Conservation (phyloP, 2,888 invertebrate species). For the Onthophagus sagittarius region DNA sequence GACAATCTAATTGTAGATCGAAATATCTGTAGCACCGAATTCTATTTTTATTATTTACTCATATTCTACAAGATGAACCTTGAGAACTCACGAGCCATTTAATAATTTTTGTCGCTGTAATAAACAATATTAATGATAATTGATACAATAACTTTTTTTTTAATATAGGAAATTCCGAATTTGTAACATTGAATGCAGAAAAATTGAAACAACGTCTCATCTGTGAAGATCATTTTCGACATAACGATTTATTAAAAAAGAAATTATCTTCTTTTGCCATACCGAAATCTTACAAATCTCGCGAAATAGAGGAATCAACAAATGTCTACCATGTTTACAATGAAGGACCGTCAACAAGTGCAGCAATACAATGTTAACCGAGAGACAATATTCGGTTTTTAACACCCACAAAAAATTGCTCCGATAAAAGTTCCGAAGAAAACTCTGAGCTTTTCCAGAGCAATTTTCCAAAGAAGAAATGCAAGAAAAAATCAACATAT, state of each 20-base stretch:
- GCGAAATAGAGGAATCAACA: not conserved
- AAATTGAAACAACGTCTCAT: not conserved
- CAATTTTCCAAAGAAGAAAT: no score
- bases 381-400: not conserved
- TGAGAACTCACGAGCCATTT: no score
- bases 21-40: no score
- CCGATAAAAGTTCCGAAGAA: not conserved
- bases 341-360: not conserved
- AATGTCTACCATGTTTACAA: no score
- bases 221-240: conserved; percentile 1
- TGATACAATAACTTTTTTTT: no score
- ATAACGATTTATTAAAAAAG: not conserved
- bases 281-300: not conserved
- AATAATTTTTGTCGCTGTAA: no score
- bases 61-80: no score
- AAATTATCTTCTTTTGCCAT: not conserved
- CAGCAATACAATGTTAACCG: no score
- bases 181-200: not conserved
- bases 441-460: not conserved
- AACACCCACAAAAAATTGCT: not conserved
- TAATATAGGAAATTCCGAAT: conserved; percentile 1
- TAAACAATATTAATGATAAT: no score
- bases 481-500: not conserved
- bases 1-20: no score
- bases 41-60: no score